Evolutionary conservation across 2,113 vertebrate genomes (phyloP), one percentile per base, ranked within the genome.

Genomic region (Corydoras sp.): DNA sequence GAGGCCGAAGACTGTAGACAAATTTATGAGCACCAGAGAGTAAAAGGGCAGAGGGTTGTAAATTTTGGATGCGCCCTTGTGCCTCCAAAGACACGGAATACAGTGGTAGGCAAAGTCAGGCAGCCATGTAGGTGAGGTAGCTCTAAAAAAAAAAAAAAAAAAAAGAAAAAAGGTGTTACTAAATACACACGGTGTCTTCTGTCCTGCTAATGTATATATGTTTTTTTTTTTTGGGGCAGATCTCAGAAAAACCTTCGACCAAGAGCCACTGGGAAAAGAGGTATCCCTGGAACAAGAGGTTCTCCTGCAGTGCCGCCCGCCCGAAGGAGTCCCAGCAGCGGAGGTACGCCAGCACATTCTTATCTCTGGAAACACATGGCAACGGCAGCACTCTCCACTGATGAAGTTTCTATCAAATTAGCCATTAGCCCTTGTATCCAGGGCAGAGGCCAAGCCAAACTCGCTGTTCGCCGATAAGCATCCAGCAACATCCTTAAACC

Each of bases 221-320:
- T 18, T 73, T 79, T 3, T 73, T 48, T 73, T 70, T 0, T 24
- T 24, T 24, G 18, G 18, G 18, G 18, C 68, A 98, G 96, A 98
- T 86, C 87, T 98, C 50, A 91, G 93, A 75, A 98, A 98, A 80
- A 97, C 95, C 2, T 98, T 98, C 9, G 96, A 98, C 79, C 95
- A 98, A 80, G 96, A 98, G 61, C 96, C 96, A 12, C 83, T 98
- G 51, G 96, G 96, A 58, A 98, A 98, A 81, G 96, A 98, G 87
- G 95, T 97, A 7, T 92, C 91, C 3, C 85, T 98, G 53, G 96
- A 98, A 81, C 96, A 98, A 85, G 95, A 98, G 82, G 95, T 98
- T 54, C 82, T 98, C 62, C 93, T 98, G 9, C 96, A 98, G 62
- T 98, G 96, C 81, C 93, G 96, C 12, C 96, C 96, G 53, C 96